Evolutionary conservation across 53 echinoderm and acorn worm species (phyloP).

Genomic region (Echinometra lucunter): DNA sequence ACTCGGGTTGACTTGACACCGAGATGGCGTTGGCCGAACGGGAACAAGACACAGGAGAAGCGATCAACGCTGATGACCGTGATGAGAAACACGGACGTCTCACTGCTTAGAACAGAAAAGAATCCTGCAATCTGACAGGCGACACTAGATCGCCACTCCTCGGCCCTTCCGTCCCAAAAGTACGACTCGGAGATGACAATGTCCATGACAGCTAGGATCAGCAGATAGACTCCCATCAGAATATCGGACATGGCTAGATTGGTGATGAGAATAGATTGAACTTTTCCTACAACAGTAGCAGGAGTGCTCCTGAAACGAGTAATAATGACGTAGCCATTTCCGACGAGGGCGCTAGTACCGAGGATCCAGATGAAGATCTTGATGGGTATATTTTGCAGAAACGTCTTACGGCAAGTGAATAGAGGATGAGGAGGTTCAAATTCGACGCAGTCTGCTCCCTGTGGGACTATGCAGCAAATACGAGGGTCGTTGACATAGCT

Average conservation of each 20-base stretch:
- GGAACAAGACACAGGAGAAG: slow-evolving; percentile 35
- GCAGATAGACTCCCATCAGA: slow-evolving; percentile 69
- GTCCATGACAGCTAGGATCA: slow-evolving; percentile 65
- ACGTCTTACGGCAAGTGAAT: slow-evolving; percentile 6
- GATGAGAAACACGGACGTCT: slow-evolving; percentile 68
- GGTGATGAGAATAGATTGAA: slow-evolving; percentile 64
- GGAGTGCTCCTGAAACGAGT: neutral
- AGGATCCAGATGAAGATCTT: slow-evolving; percentile 67
- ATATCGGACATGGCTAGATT: slow-evolving; percentile 70
- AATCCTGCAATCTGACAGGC: slow-evolving; percentile 52
- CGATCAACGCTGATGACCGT: slow-evolving; percentile 67
- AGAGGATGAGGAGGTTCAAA: neutral
- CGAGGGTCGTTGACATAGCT: slow-evolving; percentile 44
- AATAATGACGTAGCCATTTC: slow-evolving; percentile 61
- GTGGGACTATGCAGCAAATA: slow-evolving; percentile 15
- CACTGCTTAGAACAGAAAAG: slow-evolving; percentile 64
- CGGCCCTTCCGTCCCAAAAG: slow-evolving; percentile 54
- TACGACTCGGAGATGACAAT: slow-evolving; percentile 37
- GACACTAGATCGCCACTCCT: slow-evolving; percentile 54
- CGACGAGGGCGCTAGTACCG: slow-evolving; percentile 64
- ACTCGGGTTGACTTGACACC: neutral
- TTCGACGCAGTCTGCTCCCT: neutral
- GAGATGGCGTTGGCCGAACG: slow-evolving; percentile 55
- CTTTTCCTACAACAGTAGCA: neutral
- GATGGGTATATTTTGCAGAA: slow-evolving; percentile 21